Percentiles rank a stretch among this genome's conserved stretches.
Evolutionary conservation across 2,797 vertebrate species (phyloP).

Genomic region (Meriones psammophilus): DNA sequence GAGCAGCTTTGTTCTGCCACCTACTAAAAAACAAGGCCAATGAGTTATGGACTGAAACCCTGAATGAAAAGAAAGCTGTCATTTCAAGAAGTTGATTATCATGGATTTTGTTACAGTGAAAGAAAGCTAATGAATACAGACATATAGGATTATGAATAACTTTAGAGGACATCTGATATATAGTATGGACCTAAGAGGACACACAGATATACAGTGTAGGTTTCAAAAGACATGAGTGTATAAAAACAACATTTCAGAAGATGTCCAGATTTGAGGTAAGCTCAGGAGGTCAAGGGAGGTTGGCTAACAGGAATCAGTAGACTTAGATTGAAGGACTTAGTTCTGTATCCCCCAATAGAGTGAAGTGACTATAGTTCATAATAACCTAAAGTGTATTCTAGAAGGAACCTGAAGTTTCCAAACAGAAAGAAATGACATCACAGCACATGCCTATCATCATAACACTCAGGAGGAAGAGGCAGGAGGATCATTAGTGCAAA

Average conservation of each 20-base stretch:
- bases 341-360: not conserved
- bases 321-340: not conserved
- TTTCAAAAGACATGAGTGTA: not conserved
- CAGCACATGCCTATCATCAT: not conserved
- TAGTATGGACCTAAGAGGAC: not conserved
- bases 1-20: not conserved
- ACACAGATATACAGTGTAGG: not conserved
- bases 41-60: not conserved
- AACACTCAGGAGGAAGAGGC: not conserved
- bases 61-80: not conserved
- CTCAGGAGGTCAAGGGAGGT: not conserved
- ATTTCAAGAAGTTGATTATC: not conserved
- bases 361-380: not conserved
- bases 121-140: not conserved
- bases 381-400: not conserved
- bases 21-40: not conserved
- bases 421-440: not conserved
- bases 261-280: not conserved
- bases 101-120: not conserved
- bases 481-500: not conserved
- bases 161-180: not conserved
- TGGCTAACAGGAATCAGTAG: not conserved
- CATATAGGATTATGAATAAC: not conserved
- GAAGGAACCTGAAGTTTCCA: not conserved
- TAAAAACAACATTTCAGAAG: constrained; percentile 1